Evolutionary conservation across 2,888 invertebrate species (phyloP).

Genomic region (Xestobium rufovillosum): DNA sequence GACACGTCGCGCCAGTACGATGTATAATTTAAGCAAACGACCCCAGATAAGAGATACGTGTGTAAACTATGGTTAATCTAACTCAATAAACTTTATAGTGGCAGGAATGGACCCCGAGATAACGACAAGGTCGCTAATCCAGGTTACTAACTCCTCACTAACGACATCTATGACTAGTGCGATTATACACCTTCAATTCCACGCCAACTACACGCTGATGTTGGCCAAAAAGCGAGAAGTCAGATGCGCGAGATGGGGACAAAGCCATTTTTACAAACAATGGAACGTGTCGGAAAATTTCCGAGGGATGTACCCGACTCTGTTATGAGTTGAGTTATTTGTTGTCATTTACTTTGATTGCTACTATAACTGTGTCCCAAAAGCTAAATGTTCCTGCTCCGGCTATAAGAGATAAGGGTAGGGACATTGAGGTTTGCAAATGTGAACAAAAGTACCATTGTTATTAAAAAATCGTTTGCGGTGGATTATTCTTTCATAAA

Average conservation of each 20-base stretch:
- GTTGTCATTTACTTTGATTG: slow-evolving; percentile 30
- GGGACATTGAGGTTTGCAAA: no score
- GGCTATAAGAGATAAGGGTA: no score
- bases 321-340: slow-evolving; percentile 31
- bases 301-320: slow-evolving; percentile 9
- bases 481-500: no score
- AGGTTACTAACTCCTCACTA: slow-evolving; percentile 39
- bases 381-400: no score
- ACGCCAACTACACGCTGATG: not conserved
- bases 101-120: slow-evolving; percentile 44
- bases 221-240: no score
- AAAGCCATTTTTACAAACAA: no score
- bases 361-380: slow-evolving; percentile 27
- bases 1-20: slow-evolving; percentile 34
- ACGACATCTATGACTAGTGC: slow-evolving; percentile 38
- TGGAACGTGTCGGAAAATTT: slow-evolving; percentile 5
- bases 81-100: slow-evolving; percentile 47
- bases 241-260: no score
- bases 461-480: no score
- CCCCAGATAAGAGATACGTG: slow-evolving; percentile 44
- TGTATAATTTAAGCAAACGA: slow-evolving; percentile 43
- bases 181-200: slow-evolving; percentile 20
- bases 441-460: no score
- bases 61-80: slow-evolving; percentile 47
- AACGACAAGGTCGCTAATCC: slow-evolving; percentile 43